Base-by-base conservation (phyloP, 2,797 vertebrate genomes). In the Holocentrus rufus region DNA sequence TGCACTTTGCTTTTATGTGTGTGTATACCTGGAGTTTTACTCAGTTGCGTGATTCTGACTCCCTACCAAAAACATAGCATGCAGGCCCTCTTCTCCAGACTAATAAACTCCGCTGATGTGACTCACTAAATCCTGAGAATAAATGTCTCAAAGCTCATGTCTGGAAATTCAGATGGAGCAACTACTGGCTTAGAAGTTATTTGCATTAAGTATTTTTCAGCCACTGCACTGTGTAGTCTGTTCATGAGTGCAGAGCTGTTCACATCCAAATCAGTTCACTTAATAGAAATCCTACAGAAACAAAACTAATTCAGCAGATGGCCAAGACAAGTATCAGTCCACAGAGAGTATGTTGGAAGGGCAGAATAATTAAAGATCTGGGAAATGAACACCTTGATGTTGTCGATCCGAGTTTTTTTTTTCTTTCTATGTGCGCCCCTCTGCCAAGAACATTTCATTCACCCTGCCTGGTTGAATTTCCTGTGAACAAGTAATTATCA, bases 401-500 rank as follows among this genome's bases (percentile, higher is more conserved):
- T 59, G 47, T 65, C 34, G 17, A 20, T 14, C 39, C 62, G 47
- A 58, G 49, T 1, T 17, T 44, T 42, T 65, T 64, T 1, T 17
- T 44, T 42, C 63, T 64, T 27, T 27, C 31, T 58, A 34, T 22
- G 22, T 62, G 34, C 18, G 36, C 55, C 22, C 58, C 23, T 69
- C 7, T 36, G 34, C 60, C 54, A 63, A 67, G 57, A 74, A 60
- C 50, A 63, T 76, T 73, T 71, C 23, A 64, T 71, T 46, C 60
- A 30, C 23, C 17, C 20, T 59, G 63, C 36, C 5, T 1, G 7
- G 69, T 69, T 56, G 11, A 13, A 30, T 65, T 49, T 70, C 44
- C 65, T 68, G 20, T 56, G 46, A 82, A 70, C 59, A 63, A 73
- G 44, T 76, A 72, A 85, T 85, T 76, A 84, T 54, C 8, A 31